phyloP scores from a whole-genome alignment of 2,797 vertebrate species.

The Phylloscopus collybita region DNA sequence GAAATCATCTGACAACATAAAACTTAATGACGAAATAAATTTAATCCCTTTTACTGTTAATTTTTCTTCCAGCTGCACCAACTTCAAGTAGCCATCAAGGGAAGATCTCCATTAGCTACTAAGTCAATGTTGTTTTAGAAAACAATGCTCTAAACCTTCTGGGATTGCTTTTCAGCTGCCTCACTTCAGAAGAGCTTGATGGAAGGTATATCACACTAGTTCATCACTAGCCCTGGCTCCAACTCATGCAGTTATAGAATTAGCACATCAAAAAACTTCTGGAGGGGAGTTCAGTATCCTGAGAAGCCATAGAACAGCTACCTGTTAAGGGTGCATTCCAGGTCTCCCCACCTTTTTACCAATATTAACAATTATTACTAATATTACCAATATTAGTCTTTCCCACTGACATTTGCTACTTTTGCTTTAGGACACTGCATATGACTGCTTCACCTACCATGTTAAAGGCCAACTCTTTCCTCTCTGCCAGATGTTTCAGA shows the following conservation, averaged over 20 bases:
- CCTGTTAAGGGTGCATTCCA: background rate
- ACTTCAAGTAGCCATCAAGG: background rate
- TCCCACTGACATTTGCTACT: background rate
- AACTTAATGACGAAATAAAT: conserved; percentile 54
- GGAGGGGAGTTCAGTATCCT: background rate
- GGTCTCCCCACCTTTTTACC: background rate
- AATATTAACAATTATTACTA: background rate
- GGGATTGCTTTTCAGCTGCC: background rate
- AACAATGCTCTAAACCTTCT: background rate
- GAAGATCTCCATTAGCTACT: background rate
- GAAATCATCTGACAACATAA: conserved; percentile 47
- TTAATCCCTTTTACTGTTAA: conserved; percentile 36
- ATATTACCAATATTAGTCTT: no score
- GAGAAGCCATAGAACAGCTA: background rate
- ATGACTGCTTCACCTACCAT: rapidly evolving
- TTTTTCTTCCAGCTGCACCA: conserved; percentile 43
- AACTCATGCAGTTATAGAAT: background rate
- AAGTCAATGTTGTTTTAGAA: background rate
- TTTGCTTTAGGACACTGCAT: background rate
- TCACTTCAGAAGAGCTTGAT: background rate
- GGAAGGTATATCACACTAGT: background rate
- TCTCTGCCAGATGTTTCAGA: background rate
- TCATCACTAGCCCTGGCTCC: background rate
- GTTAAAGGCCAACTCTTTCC: background rate
- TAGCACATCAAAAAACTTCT: background rate